Evolutionary conservation across 2,888 invertebrate species (phyloP).

Genomic region (Philonicus albiceps): DNA sequence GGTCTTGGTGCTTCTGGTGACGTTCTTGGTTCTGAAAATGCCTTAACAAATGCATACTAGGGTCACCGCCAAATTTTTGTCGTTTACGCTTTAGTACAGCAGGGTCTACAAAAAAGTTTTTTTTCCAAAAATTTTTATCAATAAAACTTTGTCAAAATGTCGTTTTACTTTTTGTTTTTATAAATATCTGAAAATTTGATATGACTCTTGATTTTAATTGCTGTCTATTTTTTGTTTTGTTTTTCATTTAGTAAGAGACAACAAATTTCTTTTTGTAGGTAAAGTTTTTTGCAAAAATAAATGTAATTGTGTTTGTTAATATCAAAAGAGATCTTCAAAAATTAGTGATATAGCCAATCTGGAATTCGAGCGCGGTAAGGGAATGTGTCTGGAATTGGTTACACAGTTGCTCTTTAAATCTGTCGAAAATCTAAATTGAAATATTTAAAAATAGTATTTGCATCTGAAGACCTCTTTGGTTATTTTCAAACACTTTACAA

Average conservation of each 20-base stretch:
- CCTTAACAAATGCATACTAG: conserved; percentile 62
- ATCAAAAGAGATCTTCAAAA: background rate
- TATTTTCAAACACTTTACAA: conserved; percentile 9
- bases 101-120: conserved; percentile 67
- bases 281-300: background rate
- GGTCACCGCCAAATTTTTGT: conserved; percentile 62
- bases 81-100: conserved; percentile 66
- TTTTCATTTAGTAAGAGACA: background rate
- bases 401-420: background rate
- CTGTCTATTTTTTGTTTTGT: background rate
- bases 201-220: background rate
- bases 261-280: background rate
- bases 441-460: background rate
- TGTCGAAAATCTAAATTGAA: background rate
- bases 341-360: background rate
- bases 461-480: background rate
- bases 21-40: conserved; percentile 50
- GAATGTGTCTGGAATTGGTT: conserved; percentile 10
- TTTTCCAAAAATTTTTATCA: conserved; percentile 47
- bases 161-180: background rate
- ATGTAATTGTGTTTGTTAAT: background rate
- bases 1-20: conserved; percentile 55
- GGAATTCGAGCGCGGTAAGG: background rate
- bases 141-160: conserved; percentile 8
- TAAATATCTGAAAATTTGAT: conserved; percentile 13